A percentile compares a stretch with the other conserved stretches of the same genome.
phyloP scores from a whole-genome alignment of 2,888 invertebrate species.

The Caenorhabditis plicata region DNA sequence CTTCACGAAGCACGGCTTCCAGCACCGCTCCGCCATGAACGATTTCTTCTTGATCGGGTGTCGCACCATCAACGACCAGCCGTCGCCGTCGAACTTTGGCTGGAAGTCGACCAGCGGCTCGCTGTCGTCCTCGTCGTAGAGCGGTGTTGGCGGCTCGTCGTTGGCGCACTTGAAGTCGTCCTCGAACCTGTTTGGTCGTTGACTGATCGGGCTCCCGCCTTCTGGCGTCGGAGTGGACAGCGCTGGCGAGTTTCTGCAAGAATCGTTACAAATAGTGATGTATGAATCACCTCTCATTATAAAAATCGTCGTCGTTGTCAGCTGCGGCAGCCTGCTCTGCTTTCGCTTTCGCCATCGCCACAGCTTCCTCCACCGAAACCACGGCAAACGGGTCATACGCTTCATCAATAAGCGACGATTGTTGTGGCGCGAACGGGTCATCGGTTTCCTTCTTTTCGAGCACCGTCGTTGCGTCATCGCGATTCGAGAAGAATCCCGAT shows the following conservation, averaged over 20 bases:
- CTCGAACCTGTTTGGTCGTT: slow-evolving; percentile 60
- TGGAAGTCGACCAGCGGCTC: slow-evolving; percentile 89
- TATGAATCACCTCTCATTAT: slow-evolving; percentile 31
- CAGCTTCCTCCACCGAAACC: slow-evolving; percentile 64
- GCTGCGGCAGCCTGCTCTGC: slow-evolving; percentile 50
- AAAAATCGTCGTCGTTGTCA: slow-evolving; percentile 50
- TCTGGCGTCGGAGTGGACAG: slow-evolving; percentile 62
- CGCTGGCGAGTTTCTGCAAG: slow-evolving; percentile 44
- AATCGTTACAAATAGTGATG: too few species aligned
- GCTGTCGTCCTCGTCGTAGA: slow-evolving; percentile 90
- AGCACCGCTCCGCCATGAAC: slow-evolving; percentile 73
- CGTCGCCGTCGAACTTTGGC: slow-evolving; percentile 78
- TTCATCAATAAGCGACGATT: slow-evolving; percentile 46
- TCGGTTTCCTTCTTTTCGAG: slow-evolving; percentile 6
- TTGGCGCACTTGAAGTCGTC: slow-evolving; percentile 60
- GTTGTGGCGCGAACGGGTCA: slow-evolving; percentile 58
- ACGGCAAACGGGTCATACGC: slow-evolving; percentile 65
- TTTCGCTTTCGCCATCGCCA: slow-evolving; percentile 62
- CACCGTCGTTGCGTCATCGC: slow-evolving; percentile 8
- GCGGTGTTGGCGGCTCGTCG: slow-evolving; percentile 59
- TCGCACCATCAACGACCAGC: slow-evolving; percentile 77
- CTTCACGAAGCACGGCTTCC: slow-evolving; percentile 92
- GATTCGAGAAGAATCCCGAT: slow-evolving; percentile 58
- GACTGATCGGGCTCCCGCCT: slow-evolving; percentile 59
- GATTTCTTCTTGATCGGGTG: slow-evolving; percentile 97